Conservation (phyloP, 2,888 invertebrate species). For the Seladonia tumulorum region DNA sequence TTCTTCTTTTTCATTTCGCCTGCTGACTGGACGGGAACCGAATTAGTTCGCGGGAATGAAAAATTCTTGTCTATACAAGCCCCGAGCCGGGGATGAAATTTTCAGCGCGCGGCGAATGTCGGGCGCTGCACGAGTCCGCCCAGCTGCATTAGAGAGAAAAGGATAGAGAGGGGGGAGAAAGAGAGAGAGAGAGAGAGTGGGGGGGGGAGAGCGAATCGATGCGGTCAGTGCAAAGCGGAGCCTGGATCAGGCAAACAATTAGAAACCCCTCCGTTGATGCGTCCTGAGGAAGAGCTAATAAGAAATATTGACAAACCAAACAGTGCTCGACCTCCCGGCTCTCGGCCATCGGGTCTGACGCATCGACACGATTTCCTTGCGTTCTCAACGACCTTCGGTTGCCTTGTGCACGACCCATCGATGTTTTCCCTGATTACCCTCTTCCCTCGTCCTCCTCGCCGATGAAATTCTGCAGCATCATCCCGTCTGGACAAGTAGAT, state of each 20-base stretch:
- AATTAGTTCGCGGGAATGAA: neutral
- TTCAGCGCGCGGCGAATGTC: neutral
- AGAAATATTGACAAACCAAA: constrained; percentile 34
- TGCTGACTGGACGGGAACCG: constrained; percentile 1
- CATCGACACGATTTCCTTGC: constrained; percentile 1
- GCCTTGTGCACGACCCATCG: neutral
- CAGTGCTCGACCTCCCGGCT: neutral
- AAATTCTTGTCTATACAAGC: neutral
- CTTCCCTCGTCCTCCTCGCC: neutral
- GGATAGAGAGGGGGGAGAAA: neutral
- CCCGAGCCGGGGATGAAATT: neutral
- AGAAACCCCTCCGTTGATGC: constrained; percentile 4
- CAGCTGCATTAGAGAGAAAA: too few relatives aligned
- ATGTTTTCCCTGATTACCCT: constrained; percentile 8
- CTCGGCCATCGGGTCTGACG: neutral
- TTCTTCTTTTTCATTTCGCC: constrained; percentile 22
- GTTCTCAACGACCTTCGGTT: neutral
- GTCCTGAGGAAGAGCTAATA: constrained; percentile 13
- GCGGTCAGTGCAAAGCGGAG: neutral
- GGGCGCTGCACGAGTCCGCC: neutral
- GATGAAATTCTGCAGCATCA: constrained; percentile 7
- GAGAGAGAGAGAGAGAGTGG: neutral
- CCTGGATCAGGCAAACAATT: constrained; percentile 24
- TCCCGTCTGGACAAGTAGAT: neutral
- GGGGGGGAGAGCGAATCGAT: constrained; percentile 21